Base-by-base conservation (phyloP, 1,140 invertebrate genomes). In the Tenebrio molitor region DNA sequence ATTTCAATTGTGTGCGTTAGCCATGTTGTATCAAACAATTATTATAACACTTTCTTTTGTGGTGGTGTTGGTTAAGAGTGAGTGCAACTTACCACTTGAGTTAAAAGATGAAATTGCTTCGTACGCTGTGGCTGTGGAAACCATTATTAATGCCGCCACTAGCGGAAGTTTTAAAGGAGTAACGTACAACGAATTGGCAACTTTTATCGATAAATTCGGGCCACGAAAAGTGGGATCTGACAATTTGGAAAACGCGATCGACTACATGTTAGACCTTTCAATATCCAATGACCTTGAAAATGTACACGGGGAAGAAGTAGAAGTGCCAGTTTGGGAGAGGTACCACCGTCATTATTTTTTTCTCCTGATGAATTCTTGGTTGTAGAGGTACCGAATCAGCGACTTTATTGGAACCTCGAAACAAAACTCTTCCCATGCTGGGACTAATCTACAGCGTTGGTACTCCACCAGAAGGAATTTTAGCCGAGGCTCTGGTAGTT, bases 171-270 rank as follows among this genome's bases (percentile, higher is more conserved):
- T 86, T 46, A 86, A 87, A 79, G 86, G 86, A 16, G 80, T 80
- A 64, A 88, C 89, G 0, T 92, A 88, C 80, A 79, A 88, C 42
- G 88, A 91, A 78, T 83, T 93, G 10, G 85, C 87, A 0, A 79
- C 84, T 19, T 93, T 94, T 80, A 88, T 91, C 0, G 92, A 94
- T 77, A 89, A 84, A 58, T 94, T 93, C 85, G 92, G 92, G 1
- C 83, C 86, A 1, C 84, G 93, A 66, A 83, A 91, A 21, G 83
- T 89, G 0, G 92, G 92, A 0, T 87, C 89, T 0, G 69, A 86
- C 63, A 85, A 83, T 69, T 84, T 93, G 7, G 91, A 93, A 83
- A 82, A 88, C 53, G 84, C 92, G 0, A 94, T 94, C 68, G 90
- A 94, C 83, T 91, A 91, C 76, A 89, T 91, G 83, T 75, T 93